Percentiles rank a stretch among this genome's conserved stretches.
phyloP scores from a whole-genome alignment of 1,140 invertebrate genomes.

The Xylocopa sonorina region DNA sequence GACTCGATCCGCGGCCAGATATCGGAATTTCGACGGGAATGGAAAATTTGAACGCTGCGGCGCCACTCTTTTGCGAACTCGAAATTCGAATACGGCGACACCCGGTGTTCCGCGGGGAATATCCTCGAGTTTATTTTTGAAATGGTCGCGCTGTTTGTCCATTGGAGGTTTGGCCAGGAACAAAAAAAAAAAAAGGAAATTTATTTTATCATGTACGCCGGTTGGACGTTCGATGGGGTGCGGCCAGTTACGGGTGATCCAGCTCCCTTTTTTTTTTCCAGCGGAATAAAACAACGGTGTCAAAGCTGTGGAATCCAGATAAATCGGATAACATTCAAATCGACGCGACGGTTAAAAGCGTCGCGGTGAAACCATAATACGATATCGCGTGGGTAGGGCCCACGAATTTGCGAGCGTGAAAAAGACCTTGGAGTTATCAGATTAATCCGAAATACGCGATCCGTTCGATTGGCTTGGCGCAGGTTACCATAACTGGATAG shows the following conservation, averaged over 20 bases:
- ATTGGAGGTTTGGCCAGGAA: neutral
- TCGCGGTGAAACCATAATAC: conserved; percentile 25
- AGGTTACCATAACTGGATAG: too few relatives aligned
- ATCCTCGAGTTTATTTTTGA: conserved; percentile 27
- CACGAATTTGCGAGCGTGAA: conserved; percentile 1
- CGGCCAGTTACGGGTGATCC: conserved; percentile 19
- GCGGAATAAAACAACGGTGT: conserved; percentile 42
- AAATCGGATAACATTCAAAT: conserved; percentile 47
- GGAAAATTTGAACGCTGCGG: neutral
- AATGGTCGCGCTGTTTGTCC: conserved; percentile 23
- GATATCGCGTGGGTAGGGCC: neutral
- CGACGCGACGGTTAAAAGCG: conserved; percentile 28
- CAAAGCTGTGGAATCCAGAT: conserved; percentile 31
- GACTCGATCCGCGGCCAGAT: too few relatives aligned
- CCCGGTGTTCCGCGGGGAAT: neutral
- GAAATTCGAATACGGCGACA: neutral
- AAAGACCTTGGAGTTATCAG: conserved; percentile 5
- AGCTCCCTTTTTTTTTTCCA: too few relatives aligned
- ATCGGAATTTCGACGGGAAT: neutral
- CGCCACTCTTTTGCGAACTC: neutral
- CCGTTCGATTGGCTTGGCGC: too few relatives aligned
- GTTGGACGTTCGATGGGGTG: conserved; percentile 31
- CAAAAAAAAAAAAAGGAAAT: conserved; percentile 1
- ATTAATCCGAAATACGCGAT: conserved; percentile 1
- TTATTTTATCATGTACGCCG: conserved; percentile 33